These are phyloP conservation scores for Drosophila birchii DNA, from an alignment of 2,888 invertebrate genomes.

Conservation along the genomic window DNA sequence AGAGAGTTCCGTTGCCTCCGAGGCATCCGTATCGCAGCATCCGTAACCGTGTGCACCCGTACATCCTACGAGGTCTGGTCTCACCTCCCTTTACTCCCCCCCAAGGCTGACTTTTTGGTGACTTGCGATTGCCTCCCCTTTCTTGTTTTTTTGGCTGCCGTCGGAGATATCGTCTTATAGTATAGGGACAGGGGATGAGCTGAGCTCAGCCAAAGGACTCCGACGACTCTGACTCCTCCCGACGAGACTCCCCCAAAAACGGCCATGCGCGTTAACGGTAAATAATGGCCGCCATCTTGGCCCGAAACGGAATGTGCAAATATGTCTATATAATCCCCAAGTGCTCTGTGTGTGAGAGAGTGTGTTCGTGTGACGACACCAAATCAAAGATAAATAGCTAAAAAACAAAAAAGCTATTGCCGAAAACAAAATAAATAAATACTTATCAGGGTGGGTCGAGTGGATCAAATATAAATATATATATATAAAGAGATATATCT, in stretches of 20 bases:
- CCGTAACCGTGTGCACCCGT: conserved; percentile 11
- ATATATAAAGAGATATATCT: neutral
- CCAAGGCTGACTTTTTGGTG: conserved; percentile 13
- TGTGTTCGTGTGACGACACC: conserved; percentile 52
- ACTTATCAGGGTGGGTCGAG: conserved; percentile 32
- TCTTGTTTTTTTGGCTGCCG: conserved; percentile 31
- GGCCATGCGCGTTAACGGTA: conserved; percentile 81
- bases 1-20: conserved; percentile 28
- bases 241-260: conserved; percentile 27
- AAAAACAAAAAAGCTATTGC: conserved; percentile 31
- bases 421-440: conserved; percentile 27
- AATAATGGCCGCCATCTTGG: conserved; percentile 81
- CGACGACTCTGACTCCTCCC: conserved; percentile 7
- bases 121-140: conserved; percentile 9
- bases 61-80: conserved; percentile 14
- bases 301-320: conserved; percentile 39
- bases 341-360: conserved; percentile 42
- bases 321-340: conserved; percentile 39
- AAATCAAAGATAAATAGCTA: conserved; percentile 70
- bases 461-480: neutral
- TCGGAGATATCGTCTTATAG: conserved; percentile 8
- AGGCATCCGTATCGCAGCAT: conserved; percentile 14
- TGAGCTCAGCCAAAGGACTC: conserved; percentile 14
- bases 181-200: conserved; percentile 25
- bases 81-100: neutral